These are phyloP conservation scores for Drosophila sulfurigaster DNA, from an alignment of 1,140 invertebrate species.

Conservation along the genomic window DNA sequence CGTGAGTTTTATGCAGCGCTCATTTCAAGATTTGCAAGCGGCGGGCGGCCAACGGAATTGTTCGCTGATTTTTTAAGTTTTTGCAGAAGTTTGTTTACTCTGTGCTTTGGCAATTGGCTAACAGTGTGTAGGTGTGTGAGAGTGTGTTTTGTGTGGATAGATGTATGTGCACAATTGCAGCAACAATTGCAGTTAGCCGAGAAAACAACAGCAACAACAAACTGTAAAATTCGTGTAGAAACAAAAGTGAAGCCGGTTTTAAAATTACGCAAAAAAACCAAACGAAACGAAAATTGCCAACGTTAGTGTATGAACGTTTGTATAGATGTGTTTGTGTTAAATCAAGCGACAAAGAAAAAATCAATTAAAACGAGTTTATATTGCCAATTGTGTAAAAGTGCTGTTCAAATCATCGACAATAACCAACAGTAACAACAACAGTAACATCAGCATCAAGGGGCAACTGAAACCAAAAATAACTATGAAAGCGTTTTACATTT, in stretches of 20 bases:
- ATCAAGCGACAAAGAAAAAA: slow-evolving; percentile 61
- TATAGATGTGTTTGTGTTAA: slow-evolving; percentile 28
- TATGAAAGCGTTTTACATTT: slow-evolving; percentile 66
- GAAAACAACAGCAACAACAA: slow-evolving; percentile 66
- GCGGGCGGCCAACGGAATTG: slow-evolving; percentile 60
- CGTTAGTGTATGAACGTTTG: slow-evolving; percentile 45
- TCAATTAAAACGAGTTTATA: slow-evolving; percentile 77
- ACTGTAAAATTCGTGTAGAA: slow-evolving; percentile 66
- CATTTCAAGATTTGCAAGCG: slow-evolving; percentile 84
- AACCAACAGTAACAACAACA: neutral
- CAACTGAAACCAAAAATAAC: slow-evolving; percentile 33
- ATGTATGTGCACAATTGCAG: slow-evolving; percentile 62
- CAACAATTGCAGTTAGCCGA: slow-evolving; percentile 82
- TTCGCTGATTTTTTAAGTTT: slow-evolving; percentile 46
- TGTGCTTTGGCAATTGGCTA: slow-evolving; percentile 45
- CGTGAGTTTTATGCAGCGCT: slow-evolving; percentile 73
- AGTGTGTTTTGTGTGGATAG: slow-evolving; percentile 6
- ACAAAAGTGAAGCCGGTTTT: slow-evolving; percentile 81
- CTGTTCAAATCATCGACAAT: slow-evolving; percentile 19
- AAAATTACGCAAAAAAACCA: slow-evolving; percentile 76
- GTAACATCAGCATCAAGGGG: neutral
- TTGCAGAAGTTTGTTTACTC: slow-evolving; percentile 54
- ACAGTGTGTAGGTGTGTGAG: slow-evolving; percentile 37
- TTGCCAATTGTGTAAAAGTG: slow-evolving; percentile 63
- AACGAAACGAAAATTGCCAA: slow-evolving; percentile 54